Conservation (phyloP, 2,797 vertebrate species). For the Cercopithecus hamlyni region DNA sequence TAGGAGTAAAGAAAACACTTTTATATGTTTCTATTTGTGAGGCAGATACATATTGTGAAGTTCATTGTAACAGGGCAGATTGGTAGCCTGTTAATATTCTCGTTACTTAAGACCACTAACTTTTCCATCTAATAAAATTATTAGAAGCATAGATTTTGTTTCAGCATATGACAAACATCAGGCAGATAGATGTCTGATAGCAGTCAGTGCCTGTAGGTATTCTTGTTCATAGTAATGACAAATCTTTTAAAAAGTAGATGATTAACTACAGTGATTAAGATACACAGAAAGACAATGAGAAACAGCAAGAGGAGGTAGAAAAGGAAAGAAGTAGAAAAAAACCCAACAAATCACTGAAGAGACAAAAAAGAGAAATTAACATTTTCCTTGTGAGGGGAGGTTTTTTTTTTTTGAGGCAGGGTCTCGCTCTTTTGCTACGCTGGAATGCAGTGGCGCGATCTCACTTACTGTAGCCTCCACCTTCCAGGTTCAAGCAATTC, state of each 20-base stretch:
- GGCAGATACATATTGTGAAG: neutral
- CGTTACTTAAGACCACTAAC: neutral
- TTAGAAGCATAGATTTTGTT: neutral
- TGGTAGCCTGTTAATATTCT: neutral
- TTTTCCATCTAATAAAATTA: slow-evolving; percentile 40
- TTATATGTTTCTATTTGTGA: neutral
- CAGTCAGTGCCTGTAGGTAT: neutral
- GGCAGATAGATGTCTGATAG: neutral
- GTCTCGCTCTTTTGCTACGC: too few species aligned
- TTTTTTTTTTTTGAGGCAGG: too few species aligned
- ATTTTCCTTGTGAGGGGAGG: neutral
- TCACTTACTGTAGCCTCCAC: too few species aligned
- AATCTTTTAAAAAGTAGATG: slow-evolving; percentile 7
- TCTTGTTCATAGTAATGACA: neutral
- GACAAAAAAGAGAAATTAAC: neutral
- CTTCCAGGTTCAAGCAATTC: too few species aligned
- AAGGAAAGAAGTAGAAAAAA: neutral
- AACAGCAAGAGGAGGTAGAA: neutral
- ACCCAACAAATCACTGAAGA: neutral
- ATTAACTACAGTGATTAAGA: slow-evolving; percentile 6
- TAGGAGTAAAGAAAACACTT: slow-evolving; percentile 41
- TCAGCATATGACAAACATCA: neutral
- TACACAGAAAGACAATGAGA: neutral
- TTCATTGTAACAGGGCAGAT: neutral
- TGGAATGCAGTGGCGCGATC: too few species aligned